Base-by-base conservation (phyloP, 1,140 invertebrate species). In the Brachionus plicatilis region DNA sequence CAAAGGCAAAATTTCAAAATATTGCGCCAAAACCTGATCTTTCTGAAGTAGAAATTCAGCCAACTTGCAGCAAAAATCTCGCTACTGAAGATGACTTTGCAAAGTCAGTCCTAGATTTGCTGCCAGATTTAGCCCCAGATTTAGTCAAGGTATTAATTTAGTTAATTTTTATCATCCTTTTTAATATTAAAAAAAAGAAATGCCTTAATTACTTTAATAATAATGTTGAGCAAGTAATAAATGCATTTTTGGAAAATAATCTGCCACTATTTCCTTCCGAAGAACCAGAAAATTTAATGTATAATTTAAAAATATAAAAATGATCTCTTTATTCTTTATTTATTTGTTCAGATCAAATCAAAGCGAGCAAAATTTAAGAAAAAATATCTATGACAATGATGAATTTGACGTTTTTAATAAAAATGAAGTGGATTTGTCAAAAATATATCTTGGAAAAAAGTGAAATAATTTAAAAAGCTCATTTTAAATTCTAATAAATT, bases 391-490 rank as follows among this genome's bases (percentile, higher is more conserved):
- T 41, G 79, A 82, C 17, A 82, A 82, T 9, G 79, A 82, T 47
- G 79, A 82, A 68, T 82, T 82, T 68, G 79, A 82, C 53, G 24
- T 82, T 37, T 82, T 82, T 24, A 82, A 82, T 7, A 82, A 82
- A 29, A 20, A 43, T 11, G 8, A 82, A 82, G 45, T 82, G 20
- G 79, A 82, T 45, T 24, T 82, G 33, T 43, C 50, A 4, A 82
- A 82, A 82, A 27, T 82, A 0, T 27, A 65, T n/a, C 53, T 82
- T 43, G 79, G 79, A 41, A 82, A 82, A 65, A 82, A 82, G 76
- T 80, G 33, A n/a, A 37, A 37, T 6, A 37, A 37, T 5, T 37
- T 5, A 37, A 37, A 37, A 37, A 37, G 6, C 4, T 37, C 7
- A 6, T 37, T 33, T 24, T 3, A 27, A 66, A 17, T 27, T 27